Evolutionary conservation across 1,140 invertebrate genomes (phyloP).

Genomic region (Asobara japonica): DNA sequence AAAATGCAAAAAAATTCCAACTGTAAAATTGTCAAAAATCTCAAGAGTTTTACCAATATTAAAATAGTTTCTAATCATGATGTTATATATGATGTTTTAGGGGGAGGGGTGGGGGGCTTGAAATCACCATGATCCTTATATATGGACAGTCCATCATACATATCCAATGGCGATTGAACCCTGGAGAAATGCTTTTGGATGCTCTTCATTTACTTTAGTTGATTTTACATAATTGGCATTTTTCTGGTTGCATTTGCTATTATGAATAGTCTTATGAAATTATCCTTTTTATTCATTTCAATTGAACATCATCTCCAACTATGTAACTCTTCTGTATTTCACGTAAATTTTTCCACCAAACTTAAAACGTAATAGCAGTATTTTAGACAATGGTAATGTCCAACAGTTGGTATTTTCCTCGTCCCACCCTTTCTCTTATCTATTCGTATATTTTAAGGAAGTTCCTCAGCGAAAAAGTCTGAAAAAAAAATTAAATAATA

Average conservation of each 20-base stretch:
- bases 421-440: background rate
- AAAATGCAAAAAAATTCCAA: too few species aligned
- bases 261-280: background rate
- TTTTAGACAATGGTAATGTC: constrained; percentile 67
- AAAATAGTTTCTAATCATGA: too few species aligned
- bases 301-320: background rate
- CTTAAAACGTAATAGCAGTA: constrained; percentile 55
- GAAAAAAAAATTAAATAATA: too few species aligned
- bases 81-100: too few species aligned
- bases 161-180: too few species aligned
- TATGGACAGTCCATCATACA: too few species aligned
- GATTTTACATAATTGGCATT: background rate
- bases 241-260: background rate
- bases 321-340: constrained; percentile 39
- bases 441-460: background rate
- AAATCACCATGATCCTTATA: too few species aligned
- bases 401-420: constrained; percentile 60
- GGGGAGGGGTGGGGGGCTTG: too few species aligned
- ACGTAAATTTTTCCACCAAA: constrained; percentile 45
- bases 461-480: too few species aligned
- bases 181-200: background rate
- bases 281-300: background rate
- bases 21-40: background rate
- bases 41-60: background rate
- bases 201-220: background rate